Evolutionary conservation across 2,888 invertebrate genomes (phyloP).

Genomic region (Alloplasta piceator): DNA sequence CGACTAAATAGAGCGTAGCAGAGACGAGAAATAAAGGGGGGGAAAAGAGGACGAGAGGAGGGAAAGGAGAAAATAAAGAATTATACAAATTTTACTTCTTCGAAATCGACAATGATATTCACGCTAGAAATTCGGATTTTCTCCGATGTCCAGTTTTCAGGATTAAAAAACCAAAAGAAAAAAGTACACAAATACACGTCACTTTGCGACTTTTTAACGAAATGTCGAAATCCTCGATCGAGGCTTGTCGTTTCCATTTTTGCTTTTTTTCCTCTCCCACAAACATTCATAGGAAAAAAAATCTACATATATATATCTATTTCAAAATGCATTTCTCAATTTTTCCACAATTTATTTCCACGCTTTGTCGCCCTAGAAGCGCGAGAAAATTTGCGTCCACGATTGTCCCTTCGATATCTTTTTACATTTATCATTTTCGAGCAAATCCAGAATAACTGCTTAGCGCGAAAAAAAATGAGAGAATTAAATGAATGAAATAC

Average conservation of each 20-base stretch:
- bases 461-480: slow-evolving; percentile 3
- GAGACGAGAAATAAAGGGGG: slow-evolving; percentile 12
- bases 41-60: slow-evolving; percentile 27
- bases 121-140: slow-evolving; percentile 77
- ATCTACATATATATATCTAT: background rate
- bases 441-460: slow-evolving; percentile 13
- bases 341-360: slow-evolving; percentile 23
- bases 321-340: slow-evolving; percentile 7
- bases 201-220: slow-evolving; percentile 50
- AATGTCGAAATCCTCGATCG: slow-evolving; percentile 71
- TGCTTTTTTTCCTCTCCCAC: slow-evolving; percentile 9
- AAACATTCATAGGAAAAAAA: background rate
- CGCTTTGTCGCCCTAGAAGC: slow-evolving; percentile 32
- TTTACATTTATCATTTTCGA: background rate
- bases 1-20: slow-evolving; percentile 73
- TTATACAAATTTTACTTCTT: slow-evolving; percentile 72
- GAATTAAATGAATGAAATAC: background rate
- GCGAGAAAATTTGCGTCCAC: slow-evolving; percentile 45
- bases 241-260: slow-evolving; percentile 29
- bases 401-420: slow-evolving; percentile 16
- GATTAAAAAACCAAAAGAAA: slow-evolving; percentile 58
- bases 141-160: slow-evolving; percentile 77
- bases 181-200: slow-evolving; percentile 65
- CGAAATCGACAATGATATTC: slow-evolving; percentile 75
- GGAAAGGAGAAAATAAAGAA: slow-evolving; percentile 36